Conservation (phyloP, 2,888 invertebrate species). For the Mallateleia sp. region DNA sequence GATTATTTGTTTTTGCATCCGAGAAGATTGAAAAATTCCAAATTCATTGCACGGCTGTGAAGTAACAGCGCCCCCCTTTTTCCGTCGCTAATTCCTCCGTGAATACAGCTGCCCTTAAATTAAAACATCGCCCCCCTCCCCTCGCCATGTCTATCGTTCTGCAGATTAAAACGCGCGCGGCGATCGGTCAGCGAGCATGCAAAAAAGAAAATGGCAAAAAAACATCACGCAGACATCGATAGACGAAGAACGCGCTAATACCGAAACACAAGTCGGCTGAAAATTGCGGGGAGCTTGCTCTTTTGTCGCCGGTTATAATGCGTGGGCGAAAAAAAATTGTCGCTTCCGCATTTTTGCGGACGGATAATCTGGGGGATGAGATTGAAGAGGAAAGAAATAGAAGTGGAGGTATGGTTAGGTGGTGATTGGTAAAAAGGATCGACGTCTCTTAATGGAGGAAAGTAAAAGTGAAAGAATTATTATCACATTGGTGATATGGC, state of each 20-base stretch:
- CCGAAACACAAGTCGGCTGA: constrained; percentile 68
- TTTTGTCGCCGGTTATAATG: constrained; percentile 60
- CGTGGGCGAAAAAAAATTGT: constrained; percentile 18
- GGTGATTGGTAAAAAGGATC: too few relatives aligned
- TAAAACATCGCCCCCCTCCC: constrained; percentile 63
- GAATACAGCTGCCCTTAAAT: constrained; percentile 80
- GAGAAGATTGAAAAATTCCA: constrained; percentile 70
- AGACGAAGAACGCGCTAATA: constrained; percentile 69
- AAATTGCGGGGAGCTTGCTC: constrained; percentile 64
- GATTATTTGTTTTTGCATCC: constrained; percentile 67
- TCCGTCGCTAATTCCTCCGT: constrained; percentile 61
- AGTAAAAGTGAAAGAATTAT: too few relatives aligned
- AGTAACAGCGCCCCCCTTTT: constrained; percentile 27
- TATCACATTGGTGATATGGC: too few relatives aligned
- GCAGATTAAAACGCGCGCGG: constrained; percentile 76
- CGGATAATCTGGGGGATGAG: constrained; percentile 41
- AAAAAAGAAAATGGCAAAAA: constrained; percentile 51
- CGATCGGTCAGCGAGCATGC: constrained; percentile 74
- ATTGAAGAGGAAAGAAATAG: too few relatives aligned
- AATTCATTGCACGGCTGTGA: constrained; percentile 60
- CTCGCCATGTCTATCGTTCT: constrained; percentile 29
- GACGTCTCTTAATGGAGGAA: too few relatives aligned
- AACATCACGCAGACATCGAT: constrained; percentile 55
- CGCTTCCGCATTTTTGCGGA: constrained; percentile 50
- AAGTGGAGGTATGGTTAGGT: too few relatives aligned